phyloP scores from a whole-genome alignment of 1,140 invertebrate species.

The Drosophila suzukii region DNA sequence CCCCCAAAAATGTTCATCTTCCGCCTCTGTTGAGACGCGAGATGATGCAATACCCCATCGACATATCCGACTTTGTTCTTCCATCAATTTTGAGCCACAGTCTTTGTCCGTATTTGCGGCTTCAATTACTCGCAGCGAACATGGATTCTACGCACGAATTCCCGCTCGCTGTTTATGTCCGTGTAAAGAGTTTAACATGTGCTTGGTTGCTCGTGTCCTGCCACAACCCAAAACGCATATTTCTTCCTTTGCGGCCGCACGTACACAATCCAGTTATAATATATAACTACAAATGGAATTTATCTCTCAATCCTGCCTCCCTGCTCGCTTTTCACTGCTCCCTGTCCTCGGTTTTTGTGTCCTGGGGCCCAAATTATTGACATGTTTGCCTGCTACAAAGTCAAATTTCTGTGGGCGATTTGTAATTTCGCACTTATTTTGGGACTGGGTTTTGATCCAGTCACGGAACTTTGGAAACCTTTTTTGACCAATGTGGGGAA shows the following conservation, averaged over 20 bases:
- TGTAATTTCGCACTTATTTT: slow-evolving; percentile 24
- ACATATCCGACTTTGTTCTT: slow-evolving; percentile 48
- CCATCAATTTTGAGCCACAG: slow-evolving; percentile 66
- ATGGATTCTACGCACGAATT: slow-evolving; percentile 76
- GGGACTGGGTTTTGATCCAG: slow-evolving; percentile 8
- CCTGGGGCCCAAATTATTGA: slow-evolving; percentile 49
- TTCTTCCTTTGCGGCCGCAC: slow-evolving; percentile 45
- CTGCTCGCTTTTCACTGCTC: not conserved
- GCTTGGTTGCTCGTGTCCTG: slow-evolving; percentile 39
- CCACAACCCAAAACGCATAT: slow-evolving; percentile 59
- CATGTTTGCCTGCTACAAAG: slow-evolving; percentile 28
- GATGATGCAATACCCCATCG: slow-evolving; percentile 40
- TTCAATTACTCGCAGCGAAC: slow-evolving; percentile 67
- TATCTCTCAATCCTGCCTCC: slow-evolving; percentile 24
- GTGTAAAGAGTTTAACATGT: slow-evolving; percentile 82
- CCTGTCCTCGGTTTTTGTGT: not conserved
- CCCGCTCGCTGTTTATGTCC: slow-evolving; percentile 74
- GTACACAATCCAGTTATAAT: slow-evolving; percentile 61
- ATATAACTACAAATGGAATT: slow-evolving; percentile 63
- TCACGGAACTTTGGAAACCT: slow-evolving; percentile 10
- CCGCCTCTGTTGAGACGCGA: not conserved
- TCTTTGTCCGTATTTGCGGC: slow-evolving; percentile 41
- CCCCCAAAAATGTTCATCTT: not conserved
- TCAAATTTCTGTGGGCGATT: slow-evolving; percentile 11
- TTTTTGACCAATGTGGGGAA: not conserved